Percentiles rank a stretch among this genome's conserved stretches.
Evolutionary conservation across 2,888 invertebrate species (phyloP).

Genomic region (Synergus gifuensis): DNA sequence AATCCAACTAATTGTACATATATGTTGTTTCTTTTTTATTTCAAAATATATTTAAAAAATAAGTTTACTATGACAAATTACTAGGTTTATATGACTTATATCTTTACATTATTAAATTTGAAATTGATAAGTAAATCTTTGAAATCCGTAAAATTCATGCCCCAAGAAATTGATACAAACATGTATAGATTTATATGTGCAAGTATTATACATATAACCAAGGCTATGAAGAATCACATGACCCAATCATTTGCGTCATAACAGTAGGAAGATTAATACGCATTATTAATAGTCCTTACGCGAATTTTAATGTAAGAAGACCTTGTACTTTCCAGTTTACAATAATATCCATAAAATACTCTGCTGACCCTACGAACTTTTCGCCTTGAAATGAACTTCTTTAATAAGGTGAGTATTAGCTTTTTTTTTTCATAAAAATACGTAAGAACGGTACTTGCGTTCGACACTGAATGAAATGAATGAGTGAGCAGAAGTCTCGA

Average conservation of each 20-base stretch:
- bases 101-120: too few species aligned
- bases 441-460: neutral
- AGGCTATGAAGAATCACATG: slow-evolving; percentile 38
- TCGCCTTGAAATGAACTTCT: slow-evolving; percentile 37
- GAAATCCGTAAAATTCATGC: slow-evolving; percentile 1
- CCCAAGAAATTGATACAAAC: neutral
- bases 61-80: too few species aligned
- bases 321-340: slow-evolving; percentile 43
- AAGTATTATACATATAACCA: slow-evolving; percentile 8
- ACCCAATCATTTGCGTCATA: slow-evolving; percentile 45
- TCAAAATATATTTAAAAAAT: too few species aligned
- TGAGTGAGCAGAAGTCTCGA: neutral
- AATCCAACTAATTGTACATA: neutral
- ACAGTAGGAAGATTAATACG: slow-evolving; percentile 36
- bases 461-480: neutral
- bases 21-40: too few species aligned
- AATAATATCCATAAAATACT: slow-evolving; percentile 6
- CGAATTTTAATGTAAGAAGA: slow-evolving; percentile 44
- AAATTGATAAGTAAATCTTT: neutral
- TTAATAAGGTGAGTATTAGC: slow-evolving; percentile 32
- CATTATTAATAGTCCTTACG: slow-evolving; percentile 45
- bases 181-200: neutral
- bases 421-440: neutral
- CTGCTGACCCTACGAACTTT: slow-evolving; percentile 1
- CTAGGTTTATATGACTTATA: too few species aligned